Evolutionary conservation across 2,888 invertebrate genomes (phyloP).

Genomic region (Hypomecis punctinalis): DNA sequence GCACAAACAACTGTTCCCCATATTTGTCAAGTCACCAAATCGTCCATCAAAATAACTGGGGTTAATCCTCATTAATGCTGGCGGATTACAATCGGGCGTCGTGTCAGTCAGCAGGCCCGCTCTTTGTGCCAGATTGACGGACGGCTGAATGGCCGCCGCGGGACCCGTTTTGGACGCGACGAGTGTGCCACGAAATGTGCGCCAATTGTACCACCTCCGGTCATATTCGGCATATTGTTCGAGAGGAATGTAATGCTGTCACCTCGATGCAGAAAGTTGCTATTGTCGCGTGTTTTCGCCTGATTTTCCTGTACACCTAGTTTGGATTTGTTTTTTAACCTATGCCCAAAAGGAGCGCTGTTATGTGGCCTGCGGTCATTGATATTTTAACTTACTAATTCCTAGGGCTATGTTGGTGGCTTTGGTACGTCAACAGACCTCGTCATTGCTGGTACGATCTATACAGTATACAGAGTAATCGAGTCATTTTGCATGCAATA

Average conservation of each 20-base stretch:
- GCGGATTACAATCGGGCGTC: constrained; percentile 53
- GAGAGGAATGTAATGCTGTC: constrained; percentile 19
- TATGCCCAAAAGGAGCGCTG: no score
- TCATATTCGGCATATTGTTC: constrained; percentile 25
- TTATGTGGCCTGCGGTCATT: no score
- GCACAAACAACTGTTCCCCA: constrained; percentile 10
- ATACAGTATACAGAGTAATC: no score
- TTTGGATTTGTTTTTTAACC: constrained; percentile 5
- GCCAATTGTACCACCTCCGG: constrained; percentile 34
- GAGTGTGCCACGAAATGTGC: constrained; percentile 19
- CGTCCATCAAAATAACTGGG: constrained; percentile 52
- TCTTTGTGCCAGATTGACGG: constrained; percentile 61
- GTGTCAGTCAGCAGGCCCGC: constrained; percentile 44
- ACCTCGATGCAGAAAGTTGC: constrained; percentile 23
- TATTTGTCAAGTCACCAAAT: constrained; percentile 43
- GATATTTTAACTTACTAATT: no score
- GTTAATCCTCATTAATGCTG: constrained; percentile 52
- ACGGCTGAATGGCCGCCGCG: constrained; percentile 62
- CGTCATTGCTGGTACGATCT: no score
- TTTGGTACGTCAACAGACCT: no score
- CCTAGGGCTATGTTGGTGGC: no score
- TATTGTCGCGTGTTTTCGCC: constrained; percentile 23
- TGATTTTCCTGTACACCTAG: constrained; percentile 25
- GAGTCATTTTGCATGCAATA: no score
- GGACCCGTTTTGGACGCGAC: constrained; percentile 41